A percentile compares a stretch with the other conserved stretches of the same genome.
Evolutionary conservation across 53 echinoderm and acorn worm species (phyloP).

Genomic region (Apostichopus leukothele): DNA sequence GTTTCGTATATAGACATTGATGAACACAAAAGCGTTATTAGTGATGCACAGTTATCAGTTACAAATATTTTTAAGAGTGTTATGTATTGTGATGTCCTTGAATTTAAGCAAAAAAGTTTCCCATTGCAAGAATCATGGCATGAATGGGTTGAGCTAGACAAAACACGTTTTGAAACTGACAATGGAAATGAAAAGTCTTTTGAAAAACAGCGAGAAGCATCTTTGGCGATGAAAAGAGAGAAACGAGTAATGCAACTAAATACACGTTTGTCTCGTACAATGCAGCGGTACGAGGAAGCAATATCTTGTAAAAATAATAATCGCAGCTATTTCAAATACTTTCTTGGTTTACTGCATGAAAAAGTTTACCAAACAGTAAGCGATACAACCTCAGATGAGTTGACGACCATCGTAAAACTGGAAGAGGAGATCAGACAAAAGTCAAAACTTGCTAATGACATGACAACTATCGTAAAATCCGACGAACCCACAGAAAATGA

Average conservation of each 20-base stretch:
- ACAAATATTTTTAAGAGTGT: not conserved
- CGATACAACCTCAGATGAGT: not conserved
- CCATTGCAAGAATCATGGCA: conserved; percentile 5
- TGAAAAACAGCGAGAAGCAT: not conserved
- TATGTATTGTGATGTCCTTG: not conserved
- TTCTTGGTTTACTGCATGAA: not conserved
- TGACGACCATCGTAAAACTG: not conserved
- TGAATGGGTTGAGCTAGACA: conserved; percentile 17
- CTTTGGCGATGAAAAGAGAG: not conserved
- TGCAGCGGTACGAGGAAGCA: not conserved
- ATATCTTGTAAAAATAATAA: not conserved
- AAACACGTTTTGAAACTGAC: not conserved
- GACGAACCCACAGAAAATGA: not conserved
- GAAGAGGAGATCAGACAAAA: not conserved
- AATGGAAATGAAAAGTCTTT: not conserved
- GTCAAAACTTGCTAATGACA: not conserved
- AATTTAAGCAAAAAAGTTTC: not conserved
- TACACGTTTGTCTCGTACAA: not conserved
- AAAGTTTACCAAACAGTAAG: not conserved
- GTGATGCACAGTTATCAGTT: not conserved
- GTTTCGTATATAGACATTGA: not conserved
- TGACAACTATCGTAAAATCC: not conserved
- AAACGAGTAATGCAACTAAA: not conserved
- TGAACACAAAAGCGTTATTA: not conserved
- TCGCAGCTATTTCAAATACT: not conserved